Conservation (phyloP, 1,140 invertebrate genomes). For the Akabosia matsudoensis region DNA sequence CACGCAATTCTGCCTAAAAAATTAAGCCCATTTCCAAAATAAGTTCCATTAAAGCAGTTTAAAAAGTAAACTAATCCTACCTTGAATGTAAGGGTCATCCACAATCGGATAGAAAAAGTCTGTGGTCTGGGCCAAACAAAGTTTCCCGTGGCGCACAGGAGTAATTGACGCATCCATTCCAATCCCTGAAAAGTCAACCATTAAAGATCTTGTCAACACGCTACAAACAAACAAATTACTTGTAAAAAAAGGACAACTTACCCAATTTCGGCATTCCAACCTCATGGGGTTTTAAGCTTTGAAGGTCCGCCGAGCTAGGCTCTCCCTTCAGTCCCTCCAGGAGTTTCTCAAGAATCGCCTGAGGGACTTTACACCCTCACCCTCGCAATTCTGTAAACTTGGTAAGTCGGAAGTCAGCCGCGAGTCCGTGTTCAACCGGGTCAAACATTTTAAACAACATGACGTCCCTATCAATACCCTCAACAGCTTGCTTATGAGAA, state of each 20-base stretch:
- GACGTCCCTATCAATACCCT: background rate
- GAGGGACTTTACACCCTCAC: conserved; percentile 98
- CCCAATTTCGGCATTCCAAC: conserved; percentile 80
- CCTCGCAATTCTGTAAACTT: conserved; percentile 97
- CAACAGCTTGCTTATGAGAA: too few relatives aligned
- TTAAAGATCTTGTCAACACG: too few relatives aligned
- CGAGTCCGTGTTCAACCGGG: conserved; percentile 90
- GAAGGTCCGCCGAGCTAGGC: conserved; percentile 74
- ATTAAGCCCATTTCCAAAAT: too few relatives aligned
- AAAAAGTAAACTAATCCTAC: too few relatives aligned
- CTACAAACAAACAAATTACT: too few relatives aligned
- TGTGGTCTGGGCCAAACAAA: conserved; percentile 94
- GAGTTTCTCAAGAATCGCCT: conserved; percentile 88
- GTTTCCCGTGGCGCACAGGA: conserved; percentile 84
- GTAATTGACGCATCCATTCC: conserved; percentile 88
- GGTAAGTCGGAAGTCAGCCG: conserved; percentile 88
- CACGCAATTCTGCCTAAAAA: conserved; percentile 98
- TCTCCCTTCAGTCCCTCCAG: conserved; percentile 91
- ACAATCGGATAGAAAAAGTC: conserved; percentile 98
- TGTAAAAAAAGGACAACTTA: too few relatives aligned
- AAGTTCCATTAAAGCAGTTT: too few relatives aligned
- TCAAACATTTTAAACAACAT: conserved; percentile 78
- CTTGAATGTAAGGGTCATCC: conserved; percentile 99
- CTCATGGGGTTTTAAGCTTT: conserved; percentile 76
- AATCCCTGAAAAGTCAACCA: conserved; percentile 61